A percentile compares a stretch with the other conserved stretches of the same genome.
Evolutionary conservation across 2,113 vertebrate species (phyloP).

Genomic region (Aythya baeri): DNA sequence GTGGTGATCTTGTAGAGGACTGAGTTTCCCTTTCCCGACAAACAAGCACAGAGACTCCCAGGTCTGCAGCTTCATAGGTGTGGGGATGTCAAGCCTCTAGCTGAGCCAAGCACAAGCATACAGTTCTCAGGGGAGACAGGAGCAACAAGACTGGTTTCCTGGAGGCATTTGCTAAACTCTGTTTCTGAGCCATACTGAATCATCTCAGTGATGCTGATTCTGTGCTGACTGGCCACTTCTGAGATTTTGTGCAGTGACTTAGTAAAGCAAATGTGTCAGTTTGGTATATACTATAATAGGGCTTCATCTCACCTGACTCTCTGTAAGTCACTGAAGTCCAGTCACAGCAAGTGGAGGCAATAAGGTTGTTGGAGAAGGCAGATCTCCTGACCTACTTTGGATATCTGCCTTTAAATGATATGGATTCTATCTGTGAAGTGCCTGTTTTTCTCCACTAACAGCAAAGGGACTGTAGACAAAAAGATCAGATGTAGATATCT

Average conservation of each 20-base stretch:
- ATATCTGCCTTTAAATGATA: background rate
- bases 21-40: background rate
- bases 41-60: background rate
- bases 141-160: background rate
- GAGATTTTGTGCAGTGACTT: background rate
- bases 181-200: background rate
- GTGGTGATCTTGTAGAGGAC: background rate
- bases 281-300: background rate
- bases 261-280: background rate
- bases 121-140: background rate
- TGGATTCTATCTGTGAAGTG: background rate
- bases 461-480: background rate
- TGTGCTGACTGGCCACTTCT: background rate
- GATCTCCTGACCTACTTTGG: background rate
- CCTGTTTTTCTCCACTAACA: background rate
- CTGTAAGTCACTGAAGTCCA: background rate
- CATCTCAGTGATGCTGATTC: background rate
- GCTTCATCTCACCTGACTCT: background rate
- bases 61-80: rapidly evolving
- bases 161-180: background rate
- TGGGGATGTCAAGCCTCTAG: background rate
- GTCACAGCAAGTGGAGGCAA: background rate
- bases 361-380: background rate
- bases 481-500: background rate
- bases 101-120: background rate